phyloP scores from a whole-genome alignment of 2,888 invertebrate species.

The Saturnia japonica region DNA sequence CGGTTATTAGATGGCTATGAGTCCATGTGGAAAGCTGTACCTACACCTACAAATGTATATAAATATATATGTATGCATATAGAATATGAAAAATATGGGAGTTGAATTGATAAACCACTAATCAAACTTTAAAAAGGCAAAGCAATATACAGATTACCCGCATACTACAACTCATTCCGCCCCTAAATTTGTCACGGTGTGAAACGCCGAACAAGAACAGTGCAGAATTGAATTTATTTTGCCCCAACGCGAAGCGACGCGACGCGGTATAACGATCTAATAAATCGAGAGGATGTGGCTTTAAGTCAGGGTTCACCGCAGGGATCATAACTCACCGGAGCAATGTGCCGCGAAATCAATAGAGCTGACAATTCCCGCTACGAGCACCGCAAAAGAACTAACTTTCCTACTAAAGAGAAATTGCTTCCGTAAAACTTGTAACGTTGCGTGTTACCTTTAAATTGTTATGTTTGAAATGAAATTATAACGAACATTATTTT shows the following conservation, averaged over 20 bases:
- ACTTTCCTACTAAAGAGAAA: background rate
- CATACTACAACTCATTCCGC: slow-evolving; percentile 44
- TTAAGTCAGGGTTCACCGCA: slow-evolving; percentile 71
- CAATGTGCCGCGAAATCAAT: slow-evolving; percentile 80
- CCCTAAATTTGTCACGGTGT: slow-evolving; percentile 63
- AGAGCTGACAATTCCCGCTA: slow-evolving; percentile 54
- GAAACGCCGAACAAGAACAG: slow-evolving; percentile 63
- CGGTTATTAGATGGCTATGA: no score
- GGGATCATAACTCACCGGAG: slow-evolving; percentile 66
- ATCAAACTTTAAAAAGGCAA: background rate
- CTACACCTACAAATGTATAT: background rate
- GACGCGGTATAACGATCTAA: slow-evolving; percentile 73
- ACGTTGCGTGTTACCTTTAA: background rate
- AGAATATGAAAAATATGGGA: background rate
- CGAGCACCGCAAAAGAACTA: slow-evolving; percentile 23
- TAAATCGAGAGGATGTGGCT: slow-evolving; percentile 70
- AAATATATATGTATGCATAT: background rate
- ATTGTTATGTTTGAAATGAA: background rate
- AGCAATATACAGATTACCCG: slow-evolving; percentile 49
- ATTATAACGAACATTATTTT: no score
- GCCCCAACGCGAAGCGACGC: slow-evolving; percentile 56
- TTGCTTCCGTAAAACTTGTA: background rate
- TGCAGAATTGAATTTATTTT: slow-evolving; percentile 70
- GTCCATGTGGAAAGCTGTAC: no score
- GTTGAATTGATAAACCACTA: background rate